Evolutionary conservation across 2,888 invertebrate genomes (phyloP), one percentile per base, ranked within the genome.

Genomic region (Rhogogaster chlorosoma): DNA sequence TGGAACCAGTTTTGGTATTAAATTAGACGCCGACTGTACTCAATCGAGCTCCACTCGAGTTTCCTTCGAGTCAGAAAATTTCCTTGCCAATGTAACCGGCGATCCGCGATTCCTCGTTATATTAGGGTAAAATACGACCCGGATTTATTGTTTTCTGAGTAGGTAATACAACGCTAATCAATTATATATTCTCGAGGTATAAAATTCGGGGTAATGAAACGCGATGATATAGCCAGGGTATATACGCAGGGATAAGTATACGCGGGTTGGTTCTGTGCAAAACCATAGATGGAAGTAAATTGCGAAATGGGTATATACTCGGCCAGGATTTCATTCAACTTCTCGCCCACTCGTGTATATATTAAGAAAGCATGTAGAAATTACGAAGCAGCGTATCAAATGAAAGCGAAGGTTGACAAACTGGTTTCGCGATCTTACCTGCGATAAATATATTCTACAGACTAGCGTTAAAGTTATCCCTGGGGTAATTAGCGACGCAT

Each of bases 321-420:
- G 61, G 26, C 26, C 12, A 26, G 9, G 71, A 73, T 73, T 73
- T 73, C 71, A 73, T 73, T 73, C 71, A 73, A 29, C 71, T 38
- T 73, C 38, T 42, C 12, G 38, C 42, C n/a, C 7, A 53, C 53
- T 73, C 71, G 4, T 32, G 67, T 67, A 32, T 67, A 32, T 32
- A 73, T 73, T 22, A 42, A 42, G 42, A 73, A 42, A 73, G 71
- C 42, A 73, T 73, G 12, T n/a, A 73, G 42, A 73, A 73, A 42
- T 73, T 22, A 73, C 42, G 22, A 42, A 32, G 67, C 22, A 15
- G 38, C 42, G 38, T 42, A 42, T 67, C 12, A 73, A 73, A 73
- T 73, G 71, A 73, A 73, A 73, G 71, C 71, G 71, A 73, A 73
- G 71, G 71, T 73, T 73, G 71, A 73, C 71, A 73, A 73, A 73